Percentiles rank a stretch among this genome's conserved stretches.
Evolutionary conservation across 2,797 vertebrate species (phyloP).

Genomic region (Eupleurogrammus muticus): DNA sequence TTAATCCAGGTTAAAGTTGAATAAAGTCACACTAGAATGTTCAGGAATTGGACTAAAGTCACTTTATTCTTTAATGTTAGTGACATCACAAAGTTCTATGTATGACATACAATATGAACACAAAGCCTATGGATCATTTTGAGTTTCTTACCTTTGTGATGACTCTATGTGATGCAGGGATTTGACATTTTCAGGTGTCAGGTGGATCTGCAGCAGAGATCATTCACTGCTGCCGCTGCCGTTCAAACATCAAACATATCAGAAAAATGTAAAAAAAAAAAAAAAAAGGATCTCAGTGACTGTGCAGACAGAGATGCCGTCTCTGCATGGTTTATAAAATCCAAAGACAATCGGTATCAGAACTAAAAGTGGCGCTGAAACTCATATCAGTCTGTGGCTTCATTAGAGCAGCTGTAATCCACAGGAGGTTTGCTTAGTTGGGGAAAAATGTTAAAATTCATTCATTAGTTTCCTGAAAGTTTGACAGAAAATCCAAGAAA

Average conservation of each 20-base stretch:
- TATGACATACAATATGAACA: too few relatives aligned
- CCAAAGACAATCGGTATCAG: neutral
- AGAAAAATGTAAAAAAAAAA: too few relatives aligned
- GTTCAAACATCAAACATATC: constrained; percentile 10
- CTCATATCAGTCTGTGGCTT: neutral
- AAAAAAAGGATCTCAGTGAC: too few relatives aligned
- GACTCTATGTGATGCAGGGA: constrained; percentile 30
- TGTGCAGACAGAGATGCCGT: too few relatives aligned
- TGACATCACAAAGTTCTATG: too few relatives aligned
- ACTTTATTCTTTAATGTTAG: too few relatives aligned
- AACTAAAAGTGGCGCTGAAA: neutral
- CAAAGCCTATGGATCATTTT: neutral
- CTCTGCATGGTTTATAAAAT: neutral
- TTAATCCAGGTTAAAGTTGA: too few relatives aligned
- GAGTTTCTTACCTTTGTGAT: constrained; percentile 51
- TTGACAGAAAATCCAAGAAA: constrained; percentile 22
- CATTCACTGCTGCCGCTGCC: neutral
- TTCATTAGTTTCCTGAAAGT: neutral
- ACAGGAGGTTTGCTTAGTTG: neutral
- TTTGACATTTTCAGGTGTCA: constrained; percentile 37
- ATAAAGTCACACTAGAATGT: too few relatives aligned
- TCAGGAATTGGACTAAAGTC: too few relatives aligned
- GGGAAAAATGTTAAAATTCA: neutral
- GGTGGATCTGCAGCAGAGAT: constrained; percentile 7
- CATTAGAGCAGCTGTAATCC: neutral